These are phyloP conservation scores for Spodoptera litura DNA, from an alignment of 1,140 invertebrate species.

Conservation along the genomic window DNA sequence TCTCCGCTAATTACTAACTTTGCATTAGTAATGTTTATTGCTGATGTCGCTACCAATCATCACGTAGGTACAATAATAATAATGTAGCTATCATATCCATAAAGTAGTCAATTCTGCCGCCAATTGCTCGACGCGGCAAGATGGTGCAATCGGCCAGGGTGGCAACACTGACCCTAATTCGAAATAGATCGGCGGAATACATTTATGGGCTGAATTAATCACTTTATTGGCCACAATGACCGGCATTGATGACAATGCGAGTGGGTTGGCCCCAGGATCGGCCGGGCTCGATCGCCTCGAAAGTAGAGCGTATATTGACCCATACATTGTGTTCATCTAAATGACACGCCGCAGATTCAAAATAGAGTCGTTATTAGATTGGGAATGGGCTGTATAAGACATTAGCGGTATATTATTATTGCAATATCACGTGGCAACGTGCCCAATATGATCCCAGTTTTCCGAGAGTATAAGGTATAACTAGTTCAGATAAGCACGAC, in stretches of 20 bases:
- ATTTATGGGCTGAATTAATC: constrained; percentile 78
- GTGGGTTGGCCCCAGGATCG: constrained; percentile 60
- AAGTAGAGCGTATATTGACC: constrained; percentile 67
- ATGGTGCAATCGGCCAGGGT: constrained; percentile 58
- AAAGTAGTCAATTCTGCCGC: constrained; percentile 57
- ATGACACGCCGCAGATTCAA: constrained; percentile 24
- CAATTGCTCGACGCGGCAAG: constrained; percentile 53
- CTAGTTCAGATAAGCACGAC: not conserved
- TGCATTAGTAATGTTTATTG: constrained; percentile 9
- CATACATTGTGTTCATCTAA: constrained; percentile 31
- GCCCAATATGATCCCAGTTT: constrained; percentile 19
- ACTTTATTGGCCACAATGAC: constrained; percentile 74
- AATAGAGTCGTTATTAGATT: constrained; percentile 32
- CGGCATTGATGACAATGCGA: constrained; percentile 58
- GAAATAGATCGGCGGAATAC: constrained; percentile 72
- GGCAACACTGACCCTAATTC: constrained; percentile 74
- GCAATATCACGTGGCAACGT: constrained; percentile 17
- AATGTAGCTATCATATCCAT: constrained; percentile 51
- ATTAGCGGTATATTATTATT: constrained; percentile 18
- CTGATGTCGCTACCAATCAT: constrained; percentile 31
- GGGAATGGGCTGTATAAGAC: constrained; percentile 23
- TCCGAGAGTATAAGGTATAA: not conserved
- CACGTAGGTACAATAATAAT: constrained; percentile 5
- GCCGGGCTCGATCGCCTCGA: constrained; percentile 56
- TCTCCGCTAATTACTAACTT: not conserved